Conservation (phyloP, 2,888 invertebrate species). For the Carabus problematicus region DNA sequence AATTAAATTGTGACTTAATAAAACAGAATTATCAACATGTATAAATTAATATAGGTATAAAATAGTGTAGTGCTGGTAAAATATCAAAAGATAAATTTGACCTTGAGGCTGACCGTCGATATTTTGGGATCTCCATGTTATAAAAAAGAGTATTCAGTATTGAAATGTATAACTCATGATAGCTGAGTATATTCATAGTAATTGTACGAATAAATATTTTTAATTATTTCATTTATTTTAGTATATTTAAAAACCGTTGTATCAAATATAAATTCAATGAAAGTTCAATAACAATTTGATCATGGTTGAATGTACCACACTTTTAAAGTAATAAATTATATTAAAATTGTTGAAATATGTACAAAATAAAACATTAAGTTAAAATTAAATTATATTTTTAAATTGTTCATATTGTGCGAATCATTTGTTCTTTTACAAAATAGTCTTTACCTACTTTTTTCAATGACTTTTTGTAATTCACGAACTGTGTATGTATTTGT, state of each 20-base stretch:
- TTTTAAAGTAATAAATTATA: too few species aligned
- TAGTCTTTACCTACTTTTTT: constrained; percentile 22
- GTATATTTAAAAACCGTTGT: constrained; percentile 56
- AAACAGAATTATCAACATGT: too few species aligned
- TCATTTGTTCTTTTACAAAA: constrained; percentile 29
- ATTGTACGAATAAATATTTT: constrained; percentile 1
- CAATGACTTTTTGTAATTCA: constrained; percentile 23
- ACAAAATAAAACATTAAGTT: too few species aligned
- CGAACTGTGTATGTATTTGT: constrained; percentile 59
- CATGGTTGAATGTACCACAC: constrained; percentile 65
- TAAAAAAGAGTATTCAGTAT: constrained; percentile 64
- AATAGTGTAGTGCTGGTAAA: constrained; percentile 77
- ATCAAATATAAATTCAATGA: constrained; percentile 63
- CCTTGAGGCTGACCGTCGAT: constrained; percentile 68
- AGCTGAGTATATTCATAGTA: constrained; percentile 33
- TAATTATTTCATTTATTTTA: constrained; percentile 17
- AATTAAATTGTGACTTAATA: too few species aligned
- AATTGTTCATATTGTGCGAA: background rate
- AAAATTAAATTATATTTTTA: too few species aligned
- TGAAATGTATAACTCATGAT: constrained; percentile 56
- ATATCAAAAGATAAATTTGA: constrained; percentile 66
- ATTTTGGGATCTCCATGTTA: constrained; percentile 74
- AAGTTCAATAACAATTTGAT: constrained; percentile 62
- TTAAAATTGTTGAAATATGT: too few species aligned
- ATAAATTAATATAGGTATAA: constrained; percentile 63